Evolutionary conservation across 1,140 invertebrate genomes (phyloP), one percentile per base, ranked within the genome.

Genomic region (Nephila pilipes): DNA sequence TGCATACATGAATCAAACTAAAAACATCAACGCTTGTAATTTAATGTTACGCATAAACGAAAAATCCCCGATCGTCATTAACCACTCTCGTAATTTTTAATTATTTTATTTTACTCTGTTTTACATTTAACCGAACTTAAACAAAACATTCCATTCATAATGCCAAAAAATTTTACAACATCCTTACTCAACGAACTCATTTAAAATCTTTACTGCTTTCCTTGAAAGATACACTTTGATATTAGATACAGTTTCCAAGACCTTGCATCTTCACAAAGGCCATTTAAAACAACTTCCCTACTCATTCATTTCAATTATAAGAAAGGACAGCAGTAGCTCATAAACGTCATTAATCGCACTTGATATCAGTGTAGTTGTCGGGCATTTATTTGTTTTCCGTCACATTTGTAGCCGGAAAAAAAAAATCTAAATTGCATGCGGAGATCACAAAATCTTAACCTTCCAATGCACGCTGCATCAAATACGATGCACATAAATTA

Each of bases 281-380:
- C 46, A 46, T 46, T 46, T 65, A 65, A 65, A 65, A 25, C 63
- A 36, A 75, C 29, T 75, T 75, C 69, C 32, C n/a, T 75, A 32
- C 29, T 5, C 32, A 75, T 75, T 32, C 29, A 36, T 75, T 75
- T 75, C 32, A 75, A 75, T 75, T 75, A 32, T 29, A 5, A 5
- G 69, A 36, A 36, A 75, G 29, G 29, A 36, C 69, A 75, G 69
- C 29, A 75, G 69, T 75, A 20, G 25, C 29, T 75, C 69, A 75
- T 75, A 75, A 75, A 32, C 2, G 29, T 75, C 69, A 32, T 75
- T 75, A 32, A 75, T 6, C 29, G 69, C 69, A 18, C 14, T 25
- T n/a, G 29, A 75, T 75, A 75, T 75, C 69, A 75, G 29, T 75
- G 69, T 75, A 75, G 69, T 29, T 75, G 69, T 75, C 69, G 65